phyloP scores from a whole-genome alignment of 2,888 invertebrate species.

The Cheilosia scutellata region DNA sequence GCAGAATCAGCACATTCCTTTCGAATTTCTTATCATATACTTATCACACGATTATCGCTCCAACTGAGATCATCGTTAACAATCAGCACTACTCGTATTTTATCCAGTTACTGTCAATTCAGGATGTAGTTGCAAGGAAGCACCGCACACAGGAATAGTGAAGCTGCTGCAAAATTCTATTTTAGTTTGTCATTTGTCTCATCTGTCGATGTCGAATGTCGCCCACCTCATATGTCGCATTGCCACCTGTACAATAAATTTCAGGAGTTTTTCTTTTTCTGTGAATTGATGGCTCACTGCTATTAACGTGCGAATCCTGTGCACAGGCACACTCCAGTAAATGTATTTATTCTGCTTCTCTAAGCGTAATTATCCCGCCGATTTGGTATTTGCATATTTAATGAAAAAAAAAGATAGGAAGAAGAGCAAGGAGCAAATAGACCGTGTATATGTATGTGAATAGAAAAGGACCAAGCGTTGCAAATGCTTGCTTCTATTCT shows the following conservation, averaged over 20 bases:
- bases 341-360: slow-evolving; percentile 71
- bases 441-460: slow-evolving; percentile 19
- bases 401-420: slow-evolving; percentile 54
- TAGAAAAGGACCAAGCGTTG: slow-evolving; percentile 36
- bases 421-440: slow-evolving; percentile 6
- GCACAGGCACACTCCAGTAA: slow-evolving; percentile 33
- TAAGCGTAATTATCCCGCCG: slow-evolving; percentile 73
- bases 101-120: slow-evolving; percentile 15
- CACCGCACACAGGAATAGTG: slow-evolving; percentile 31
- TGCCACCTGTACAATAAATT: not conserved
- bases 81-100: not conserved
- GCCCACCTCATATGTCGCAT: not conserved
- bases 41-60: slow-evolving; percentile 20
- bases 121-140: slow-evolving; percentile 28
- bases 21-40: not conserved
- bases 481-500: slow-evolving; percentile 11
- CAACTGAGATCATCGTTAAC: slow-evolving; percentile 20
- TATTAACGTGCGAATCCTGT: slow-evolving; percentile 28
- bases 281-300: slow-evolving; percentile 49
- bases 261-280: not conserved
- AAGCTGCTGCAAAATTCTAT: not conserved
- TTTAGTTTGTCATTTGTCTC: not conserved
- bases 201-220: not conserved
- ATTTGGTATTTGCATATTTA: slow-evolving; percentile 74
- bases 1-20: not conserved